phyloP scores from a whole-genome alignment of 2,113 vertebrate genomes.

The Mungos mungo region DNA sequence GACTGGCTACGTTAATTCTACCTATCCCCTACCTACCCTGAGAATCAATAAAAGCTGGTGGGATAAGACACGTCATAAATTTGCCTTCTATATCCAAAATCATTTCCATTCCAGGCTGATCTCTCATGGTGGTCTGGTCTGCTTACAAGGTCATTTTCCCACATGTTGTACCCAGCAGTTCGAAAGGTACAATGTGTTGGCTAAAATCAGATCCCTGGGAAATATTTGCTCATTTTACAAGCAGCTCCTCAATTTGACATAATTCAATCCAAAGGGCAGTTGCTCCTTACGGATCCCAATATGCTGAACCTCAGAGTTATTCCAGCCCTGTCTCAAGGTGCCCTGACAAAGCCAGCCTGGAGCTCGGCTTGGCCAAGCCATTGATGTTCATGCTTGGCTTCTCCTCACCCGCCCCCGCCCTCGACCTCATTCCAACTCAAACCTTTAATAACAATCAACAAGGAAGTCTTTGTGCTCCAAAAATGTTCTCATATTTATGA shows the following conservation, averaged over 20 bases:
- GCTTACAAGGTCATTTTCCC: conserved; percentile 42
- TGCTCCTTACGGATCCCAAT: not conserved
- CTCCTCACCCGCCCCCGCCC: too few species aligned
- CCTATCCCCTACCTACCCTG: not conserved
- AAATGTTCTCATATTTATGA: not conserved
- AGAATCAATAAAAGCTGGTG: conserved; percentile 30
- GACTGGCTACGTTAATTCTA: not conserved
- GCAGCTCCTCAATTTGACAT: conserved; percentile 5
- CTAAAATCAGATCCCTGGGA: conserved; percentile 30
- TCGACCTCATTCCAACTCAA: not conserved
- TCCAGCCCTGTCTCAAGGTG: not conserved
- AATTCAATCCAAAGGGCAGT: not conserved
- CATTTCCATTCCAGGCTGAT: not conserved
- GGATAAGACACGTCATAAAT: conserved; percentile 32
- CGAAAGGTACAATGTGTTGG: conserved; percentile 31
- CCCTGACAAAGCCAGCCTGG: not conserved
- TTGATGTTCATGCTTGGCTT: not conserved
- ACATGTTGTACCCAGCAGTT: not conserved
- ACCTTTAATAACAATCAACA: conserved; percentile 21
- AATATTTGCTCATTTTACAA: conserved; percentile 30
- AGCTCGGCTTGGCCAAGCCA: rapidly evolving
- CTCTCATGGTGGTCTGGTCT: conserved; percentile 6
- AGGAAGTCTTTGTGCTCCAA: conserved; percentile 9
- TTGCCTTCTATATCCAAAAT: conserved; percentile 25
- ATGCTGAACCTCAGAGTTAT: not conserved